Percentiles rank a stretch among this genome's conserved stretches.
phyloP scores from a whole-genome alignment of 2,888 invertebrate species.

The Hololepta plana region DNA sequence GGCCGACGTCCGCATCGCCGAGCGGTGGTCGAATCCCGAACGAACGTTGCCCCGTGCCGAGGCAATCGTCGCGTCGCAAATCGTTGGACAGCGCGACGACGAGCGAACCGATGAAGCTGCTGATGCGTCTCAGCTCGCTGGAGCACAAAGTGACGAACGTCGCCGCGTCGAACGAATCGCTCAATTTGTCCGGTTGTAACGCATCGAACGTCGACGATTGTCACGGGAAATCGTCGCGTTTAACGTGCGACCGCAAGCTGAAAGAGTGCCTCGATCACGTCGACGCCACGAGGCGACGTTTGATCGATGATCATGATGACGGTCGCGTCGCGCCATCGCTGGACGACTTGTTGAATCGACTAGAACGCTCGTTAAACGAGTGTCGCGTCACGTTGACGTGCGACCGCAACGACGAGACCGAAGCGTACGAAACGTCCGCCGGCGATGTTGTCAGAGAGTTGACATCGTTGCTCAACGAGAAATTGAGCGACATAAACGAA shows the following conservation, averaged over 20 bases:
- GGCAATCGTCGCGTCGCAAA: conserved; percentile 45
- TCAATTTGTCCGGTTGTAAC: conserved; percentile 38
- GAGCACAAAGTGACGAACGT: conserved; percentile 60
- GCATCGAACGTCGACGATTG: conserved; percentile 38
- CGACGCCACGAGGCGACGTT: too few relatives aligned
- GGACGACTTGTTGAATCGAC: too few relatives aligned
- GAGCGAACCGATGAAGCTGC: conserved; percentile 63
- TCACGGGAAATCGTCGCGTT: conserved; percentile 46
- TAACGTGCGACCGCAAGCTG: too few relatives aligned
- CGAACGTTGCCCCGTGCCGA: too few relatives aligned
- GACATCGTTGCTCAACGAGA: conserved; percentile 48
- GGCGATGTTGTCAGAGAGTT: conserved; percentile 41
- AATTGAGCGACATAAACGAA: conserved; percentile 48
- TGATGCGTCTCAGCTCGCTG: conserved; percentile 55
- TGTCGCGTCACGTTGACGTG: too few relatives aligned
- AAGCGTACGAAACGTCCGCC: conserved; percentile 37
- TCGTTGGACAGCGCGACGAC: conserved; percentile 63
- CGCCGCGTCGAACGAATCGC: conserved; percentile 38
- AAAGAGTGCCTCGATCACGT: too few relatives aligned
- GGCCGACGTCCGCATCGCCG: conserved; percentile 18
- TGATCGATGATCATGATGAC: too few relatives aligned
- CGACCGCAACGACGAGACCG: too few relatives aligned
- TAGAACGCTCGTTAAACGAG: too few relatives aligned
- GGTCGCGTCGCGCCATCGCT: too few relatives aligned
- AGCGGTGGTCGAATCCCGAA: conserved; percentile 31